These are phyloP conservation scores for Andrena chrysosceles DNA, from an alignment of 2,888 invertebrate genomes.

Conservation along the genomic window DNA sequence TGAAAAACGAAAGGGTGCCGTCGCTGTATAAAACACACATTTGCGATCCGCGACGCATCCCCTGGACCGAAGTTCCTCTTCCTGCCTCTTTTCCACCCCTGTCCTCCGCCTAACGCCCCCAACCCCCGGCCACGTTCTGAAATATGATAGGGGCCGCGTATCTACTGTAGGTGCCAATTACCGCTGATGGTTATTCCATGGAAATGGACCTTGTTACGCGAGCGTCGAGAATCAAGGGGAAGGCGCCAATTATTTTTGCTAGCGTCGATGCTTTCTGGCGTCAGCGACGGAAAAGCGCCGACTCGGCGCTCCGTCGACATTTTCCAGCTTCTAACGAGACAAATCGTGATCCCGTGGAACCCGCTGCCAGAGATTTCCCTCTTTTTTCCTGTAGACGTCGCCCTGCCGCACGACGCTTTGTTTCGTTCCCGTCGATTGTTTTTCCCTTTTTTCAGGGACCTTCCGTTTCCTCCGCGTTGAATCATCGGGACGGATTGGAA, in stretches of 20 bases:
- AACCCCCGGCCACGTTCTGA: constrained; percentile 73
- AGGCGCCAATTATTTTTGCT: constrained; percentile 83
- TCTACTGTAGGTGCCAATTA: constrained; percentile 84
- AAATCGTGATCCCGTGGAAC: constrained; percentile 57
- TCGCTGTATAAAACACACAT: constrained; percentile 79
- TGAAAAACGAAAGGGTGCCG: constrained; percentile 78
- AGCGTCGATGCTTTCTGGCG: constrained; percentile 75
- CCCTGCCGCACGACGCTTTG: constrained; percentile 10
- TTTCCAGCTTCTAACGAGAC: constrained; percentile 70
- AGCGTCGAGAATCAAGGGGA: constrained; percentile 78
- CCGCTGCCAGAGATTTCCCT: constrained; percentile 35
- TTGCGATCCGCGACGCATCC: constrained; percentile 75
- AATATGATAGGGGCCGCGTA: constrained; percentile 80
- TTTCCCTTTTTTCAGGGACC: neutral
- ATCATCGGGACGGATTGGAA: constrained; percentile 7
- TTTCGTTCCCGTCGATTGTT: constrained; percentile 34
- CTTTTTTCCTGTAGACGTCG: constrained; percentile 14
- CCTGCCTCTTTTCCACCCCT: constrained; percentile 45
- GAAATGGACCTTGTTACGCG: constrained; percentile 84
- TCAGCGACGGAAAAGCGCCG: constrained; percentile 70
- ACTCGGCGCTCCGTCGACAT: constrained; percentile 69
- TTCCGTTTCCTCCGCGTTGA: neutral
- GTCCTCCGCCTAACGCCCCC: constrained; percentile 33
- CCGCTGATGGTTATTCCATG: constrained; percentile 84
- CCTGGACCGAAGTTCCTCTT: constrained; percentile 70